Evolutionary conservation across 2,888 invertebrate species (phyloP), one percentile per base, ranked within the genome.

Genomic region (Ochropleura leucogaster): DNA sequence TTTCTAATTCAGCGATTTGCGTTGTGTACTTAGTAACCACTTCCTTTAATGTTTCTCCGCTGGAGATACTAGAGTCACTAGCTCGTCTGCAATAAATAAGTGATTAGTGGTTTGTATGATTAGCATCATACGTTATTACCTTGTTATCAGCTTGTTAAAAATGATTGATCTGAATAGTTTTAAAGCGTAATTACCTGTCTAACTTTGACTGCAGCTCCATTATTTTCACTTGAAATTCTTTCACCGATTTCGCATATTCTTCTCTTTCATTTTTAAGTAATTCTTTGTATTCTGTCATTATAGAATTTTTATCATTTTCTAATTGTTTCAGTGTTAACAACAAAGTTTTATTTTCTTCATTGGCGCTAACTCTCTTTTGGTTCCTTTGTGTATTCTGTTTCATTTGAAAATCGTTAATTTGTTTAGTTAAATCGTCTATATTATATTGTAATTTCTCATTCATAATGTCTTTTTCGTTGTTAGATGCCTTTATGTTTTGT

Each of bases 221-320:
- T 71, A 95, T 85, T 87, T 94, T 95, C 3, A 84, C 68, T 79
- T 95, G 93, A 60, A 94, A 83, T 65, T 93, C 92, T 87, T 94
- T 93, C 3, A 93, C 89, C 57, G 92, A 91, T 85, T 93, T 93
- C 30, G 89, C 82, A 83, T 94, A 96, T 83, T 97, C 96, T 79
- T 94, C 93, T 88, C 96, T 95, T 91, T 97, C 97, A 75, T 94
- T 96, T 46, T 91, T 92, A 62, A 97, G 85, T 53, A 97, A 85
- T 80, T 94, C 93, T 85, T 97, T 97, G 84, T 96, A 97, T 90
- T 97, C 96, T 68, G 92, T 91, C n/a, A 93, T 86, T 20, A 95
- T 88, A 18, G 84, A 81, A 74, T 93, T 92, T 88, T 96, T 96
- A 75, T 97, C 96, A 42, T 89, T 90, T 90, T 97, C 96, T 67